Conservation (phyloP, 2,113 vertebrate genomes). For the Ivindomyrus marchei region DNA sequence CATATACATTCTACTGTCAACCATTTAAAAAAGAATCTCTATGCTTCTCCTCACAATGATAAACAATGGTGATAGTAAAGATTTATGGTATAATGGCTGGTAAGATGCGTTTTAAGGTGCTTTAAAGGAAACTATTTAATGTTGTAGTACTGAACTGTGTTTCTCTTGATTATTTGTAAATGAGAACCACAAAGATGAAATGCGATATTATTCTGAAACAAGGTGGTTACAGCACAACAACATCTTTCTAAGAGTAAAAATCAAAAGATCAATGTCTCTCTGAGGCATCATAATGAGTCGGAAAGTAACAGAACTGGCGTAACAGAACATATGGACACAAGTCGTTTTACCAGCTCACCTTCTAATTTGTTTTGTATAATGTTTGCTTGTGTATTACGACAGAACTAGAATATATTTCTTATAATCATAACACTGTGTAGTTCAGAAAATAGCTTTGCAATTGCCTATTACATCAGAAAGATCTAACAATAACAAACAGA, state of each 20-base stretch:
- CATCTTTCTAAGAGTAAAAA: background rate
- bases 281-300: background rate
- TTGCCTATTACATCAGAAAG: background rate
- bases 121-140: background rate
- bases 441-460: background rate
- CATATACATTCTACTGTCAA: background rate
- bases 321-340: background rate
- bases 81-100: background rate
- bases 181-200: background rate
- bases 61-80: background rate
- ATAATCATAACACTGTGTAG: background rate
- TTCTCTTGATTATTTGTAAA: background rate
- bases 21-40: background rate
- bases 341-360: background rate
- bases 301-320: background rate
- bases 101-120: background rate
- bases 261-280: background rate
- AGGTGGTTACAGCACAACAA: background rate
- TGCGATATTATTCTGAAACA: background rate
- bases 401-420: background rate
- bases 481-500: background rate
- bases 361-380: background rate
- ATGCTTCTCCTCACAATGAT: background rate
- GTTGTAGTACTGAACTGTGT: background rate
- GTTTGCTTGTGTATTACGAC: background rate